Percentiles rank a stretch among this genome's conserved stretches.
Evolutionary conservation across 1,140 invertebrate genomes (phyloP).

Genomic region (Drosophila virilis): DNA sequence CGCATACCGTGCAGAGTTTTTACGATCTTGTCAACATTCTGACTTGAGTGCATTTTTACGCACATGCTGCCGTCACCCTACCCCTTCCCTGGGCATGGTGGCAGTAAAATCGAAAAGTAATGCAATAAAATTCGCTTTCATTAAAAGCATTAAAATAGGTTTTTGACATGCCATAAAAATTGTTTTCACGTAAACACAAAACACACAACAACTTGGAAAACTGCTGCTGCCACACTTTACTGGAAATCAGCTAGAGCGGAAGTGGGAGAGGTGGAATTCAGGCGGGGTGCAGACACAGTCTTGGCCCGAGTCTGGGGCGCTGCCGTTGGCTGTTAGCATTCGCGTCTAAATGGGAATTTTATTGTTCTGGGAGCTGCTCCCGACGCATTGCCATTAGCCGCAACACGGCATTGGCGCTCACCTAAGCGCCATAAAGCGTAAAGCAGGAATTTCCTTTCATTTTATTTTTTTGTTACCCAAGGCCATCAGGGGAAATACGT

Average conservation of each 20-base stretch:
- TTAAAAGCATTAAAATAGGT: constrained; percentile 83
- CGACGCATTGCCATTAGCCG: constrained; percentile 71
- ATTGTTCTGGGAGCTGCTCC: constrained; percentile 77
- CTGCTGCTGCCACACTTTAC: constrained; percentile 68
- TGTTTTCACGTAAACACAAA: constrained; percentile 77
- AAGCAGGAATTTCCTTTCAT: not conserved
- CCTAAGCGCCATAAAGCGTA: constrained; percentile 66
- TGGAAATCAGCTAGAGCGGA: not conserved
- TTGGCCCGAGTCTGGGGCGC: constrained; percentile 20
- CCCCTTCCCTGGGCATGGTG: constrained; percentile 23
- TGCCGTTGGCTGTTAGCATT: constrained; percentile 46
- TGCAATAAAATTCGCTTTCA: constrained; percentile 82
- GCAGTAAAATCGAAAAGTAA: constrained; percentile 81
- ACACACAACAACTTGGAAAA: constrained; percentile 45
- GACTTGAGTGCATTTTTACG: constrained; percentile 79
- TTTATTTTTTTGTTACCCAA: not conserved
- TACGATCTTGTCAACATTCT: constrained; percentile 81
- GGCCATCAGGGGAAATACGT: constrained; percentile 17
- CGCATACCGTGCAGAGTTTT: constrained; percentile 51
- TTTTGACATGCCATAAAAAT: constrained; percentile 83
- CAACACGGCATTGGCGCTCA: constrained; percentile 66
- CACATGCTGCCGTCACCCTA: constrained; percentile 15
- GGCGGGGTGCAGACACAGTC: not conserved
- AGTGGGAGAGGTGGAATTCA: not conserved
- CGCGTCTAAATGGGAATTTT: constrained; percentile 77